phyloP scores from a whole-genome alignment of 1,140 invertebrate species.

The Daktulosphaira vitifoliae region DNA sequence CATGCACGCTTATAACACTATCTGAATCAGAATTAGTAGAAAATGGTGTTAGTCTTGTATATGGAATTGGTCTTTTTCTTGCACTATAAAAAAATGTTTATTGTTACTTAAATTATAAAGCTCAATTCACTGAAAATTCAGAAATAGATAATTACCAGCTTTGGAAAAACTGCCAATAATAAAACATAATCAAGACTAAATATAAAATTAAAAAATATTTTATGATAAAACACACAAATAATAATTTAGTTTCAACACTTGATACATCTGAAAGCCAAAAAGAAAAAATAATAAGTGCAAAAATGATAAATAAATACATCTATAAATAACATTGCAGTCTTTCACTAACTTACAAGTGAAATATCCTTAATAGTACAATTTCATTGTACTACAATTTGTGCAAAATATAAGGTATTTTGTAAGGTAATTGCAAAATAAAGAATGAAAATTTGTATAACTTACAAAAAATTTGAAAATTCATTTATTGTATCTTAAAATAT shows the following conservation, averaged over 20 bases:
- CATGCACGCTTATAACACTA: slow-evolving; percentile 31
- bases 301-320: not conserved
- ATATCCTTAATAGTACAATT: not conserved
- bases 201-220: slow-evolving; percentile 15
- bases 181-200: slow-evolving; percentile 24
- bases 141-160: slow-evolving; percentile 30
- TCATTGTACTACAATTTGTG: slow-evolving; percentile 2
- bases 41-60: slow-evolving; percentile 37
- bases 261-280: slow-evolving; percentile 25
- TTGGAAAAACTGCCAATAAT: slow-evolving; percentile 31
- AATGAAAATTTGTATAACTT: too few species aligned
- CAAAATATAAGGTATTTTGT: not conserved
- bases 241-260: slow-evolving; percentile 9
- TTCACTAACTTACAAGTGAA: too few species aligned
- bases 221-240: slow-evolving; percentile 17
- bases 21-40: slow-evolving; percentile 34
- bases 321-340: too few species aligned
- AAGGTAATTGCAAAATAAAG: too few species aligned
- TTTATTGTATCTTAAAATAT: not conserved
- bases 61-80: slow-evolving; percentile 39
- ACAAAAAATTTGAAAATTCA: too few species aligned
- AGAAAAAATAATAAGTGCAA: not conserved
- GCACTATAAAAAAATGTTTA: slow-evolving; percentile 37
- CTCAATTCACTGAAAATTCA: slow-evolving; percentile 3
- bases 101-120: slow-evolving; percentile 16